A percentile compares a stretch with the other conserved stretches of the same genome.
Conservation (phyloP, 2,113 vertebrate genomes). For the Plecotus auritus region DNA sequence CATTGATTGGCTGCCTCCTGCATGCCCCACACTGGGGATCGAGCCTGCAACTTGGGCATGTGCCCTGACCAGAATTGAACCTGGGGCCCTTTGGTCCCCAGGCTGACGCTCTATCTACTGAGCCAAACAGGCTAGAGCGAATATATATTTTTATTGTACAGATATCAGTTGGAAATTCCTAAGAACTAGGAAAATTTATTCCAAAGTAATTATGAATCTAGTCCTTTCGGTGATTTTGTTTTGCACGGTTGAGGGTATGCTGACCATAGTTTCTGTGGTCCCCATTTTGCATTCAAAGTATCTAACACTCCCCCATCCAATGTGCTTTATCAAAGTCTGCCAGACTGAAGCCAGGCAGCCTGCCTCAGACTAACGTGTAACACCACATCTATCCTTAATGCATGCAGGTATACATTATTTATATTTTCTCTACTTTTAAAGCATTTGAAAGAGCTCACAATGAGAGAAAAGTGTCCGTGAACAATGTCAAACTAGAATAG, state of each 20-base stretch:
- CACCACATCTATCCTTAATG: background rate
- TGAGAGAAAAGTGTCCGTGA: background rate
- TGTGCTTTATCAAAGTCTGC: background rate
- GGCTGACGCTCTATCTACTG: no score
- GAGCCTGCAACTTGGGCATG: no score
- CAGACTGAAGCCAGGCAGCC: background rate
- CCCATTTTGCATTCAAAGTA: background rate
- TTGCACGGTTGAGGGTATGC: background rate
- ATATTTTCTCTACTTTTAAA: background rate
- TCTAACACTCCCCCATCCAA: background rate
- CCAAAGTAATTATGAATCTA: background rate
- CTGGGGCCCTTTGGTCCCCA: no score
- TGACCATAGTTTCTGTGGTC: background rate
- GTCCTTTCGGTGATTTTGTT: background rate
- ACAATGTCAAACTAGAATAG: background rate
- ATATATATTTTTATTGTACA: background rate
- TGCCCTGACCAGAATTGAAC: no score
- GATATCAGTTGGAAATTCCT: background rate
- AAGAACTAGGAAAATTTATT: background rate
- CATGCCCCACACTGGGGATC: no score
- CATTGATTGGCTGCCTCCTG: no score
- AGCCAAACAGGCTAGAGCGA: no score
- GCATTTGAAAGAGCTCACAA: background rate
- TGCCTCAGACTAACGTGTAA: constrained; percentile 4
- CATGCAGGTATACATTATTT: background rate